Evolutionary conservation across 2,888 invertebrate genomes (phyloP).

Genomic region (Luffia ferchaultella): DNA sequence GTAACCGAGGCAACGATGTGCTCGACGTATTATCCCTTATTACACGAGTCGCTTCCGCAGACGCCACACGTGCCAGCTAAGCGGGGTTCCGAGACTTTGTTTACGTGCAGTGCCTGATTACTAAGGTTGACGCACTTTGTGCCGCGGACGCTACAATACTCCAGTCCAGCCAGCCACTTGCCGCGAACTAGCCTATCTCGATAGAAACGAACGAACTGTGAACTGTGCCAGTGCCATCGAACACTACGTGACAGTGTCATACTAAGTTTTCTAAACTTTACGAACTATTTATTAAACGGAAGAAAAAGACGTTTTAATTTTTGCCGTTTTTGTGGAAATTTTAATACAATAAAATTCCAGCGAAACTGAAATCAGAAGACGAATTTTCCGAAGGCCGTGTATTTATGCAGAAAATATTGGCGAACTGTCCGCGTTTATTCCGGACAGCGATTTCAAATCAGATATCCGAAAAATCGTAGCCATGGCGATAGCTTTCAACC

Average conservation of each 20-base stretch:
- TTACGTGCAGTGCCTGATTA: background rate
- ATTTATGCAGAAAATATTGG: constrained; percentile 58
- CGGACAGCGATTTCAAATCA: constrained; percentile 33
- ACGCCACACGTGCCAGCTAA: constrained; percentile 52
- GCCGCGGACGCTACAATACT: no score
- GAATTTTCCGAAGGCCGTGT: constrained; percentile 18
- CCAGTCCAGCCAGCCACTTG: no score
- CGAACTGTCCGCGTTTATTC: constrained; percentile 52
- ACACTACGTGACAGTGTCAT: constrained; percentile 44
- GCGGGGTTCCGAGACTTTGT: background rate
- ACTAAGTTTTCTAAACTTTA: constrained; percentile 27
- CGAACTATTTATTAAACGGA: constrained; percentile 25
- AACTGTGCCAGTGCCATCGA: constrained; percentile 43
- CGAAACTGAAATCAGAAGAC: no score
- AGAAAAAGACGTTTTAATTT: constrained; percentile 29
- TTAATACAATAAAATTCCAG: constrained; percentile 13
- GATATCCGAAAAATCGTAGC: constrained; percentile 25
- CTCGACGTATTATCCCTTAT: constrained; percentile 62
- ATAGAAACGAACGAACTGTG: background rate
- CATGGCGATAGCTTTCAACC: constrained; percentile 68
- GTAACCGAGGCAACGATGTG: constrained; percentile 59
- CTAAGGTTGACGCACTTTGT: no score
- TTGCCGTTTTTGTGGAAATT: constrained; percentile 21
- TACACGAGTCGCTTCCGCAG: constrained; percentile 57
- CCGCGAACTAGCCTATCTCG: constrained; percentile 3